A percentile compares a stretch with the other conserved stretches of the same genome.
phyloP scores from a whole-genome alignment of 2,113 vertebrate species.

The Seriola rivoliana region DNA sequence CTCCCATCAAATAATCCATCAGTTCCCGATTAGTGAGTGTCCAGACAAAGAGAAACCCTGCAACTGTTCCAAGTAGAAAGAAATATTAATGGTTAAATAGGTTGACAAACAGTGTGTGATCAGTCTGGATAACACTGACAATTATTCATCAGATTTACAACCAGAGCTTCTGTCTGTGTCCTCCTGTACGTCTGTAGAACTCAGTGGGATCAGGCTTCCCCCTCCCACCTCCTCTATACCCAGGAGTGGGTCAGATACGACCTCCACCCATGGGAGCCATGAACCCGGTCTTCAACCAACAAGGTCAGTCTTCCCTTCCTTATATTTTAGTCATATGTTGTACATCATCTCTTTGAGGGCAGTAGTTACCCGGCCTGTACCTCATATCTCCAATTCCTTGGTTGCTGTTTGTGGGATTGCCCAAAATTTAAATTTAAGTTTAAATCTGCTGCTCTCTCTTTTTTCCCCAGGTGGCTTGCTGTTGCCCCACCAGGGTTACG shows the following conservation, averaged over 20 bases:
- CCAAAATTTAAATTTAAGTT: background rate
- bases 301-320: constrained; percentile 56
- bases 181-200: constrained; percentile 79
- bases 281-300: constrained; percentile 80
- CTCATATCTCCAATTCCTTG: no score
- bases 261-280: constrained; percentile 85
- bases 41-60: no score
- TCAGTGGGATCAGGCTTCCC: constrained; percentile 90
- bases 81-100: no score
- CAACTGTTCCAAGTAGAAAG: no score
- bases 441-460: no score
- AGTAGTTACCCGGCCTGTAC: background rate
- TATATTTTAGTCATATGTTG: background rate
- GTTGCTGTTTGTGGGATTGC: no score
- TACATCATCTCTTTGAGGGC: background rate
- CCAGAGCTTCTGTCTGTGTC: background rate
- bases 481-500: constrained; percentile 88
- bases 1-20: no score
- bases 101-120: no score
- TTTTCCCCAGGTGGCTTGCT: constrained; percentile 78
- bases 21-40: no score
- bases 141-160: background rate
- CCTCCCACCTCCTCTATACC: constrained; percentile 88
- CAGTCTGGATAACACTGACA: no score
- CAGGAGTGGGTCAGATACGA: constrained; percentile 87